These are phyloP conservation scores for Varecia variegata DNA, from an alignment of 2,797 vertebrate genomes.

Conservation along the genomic window DNA sequence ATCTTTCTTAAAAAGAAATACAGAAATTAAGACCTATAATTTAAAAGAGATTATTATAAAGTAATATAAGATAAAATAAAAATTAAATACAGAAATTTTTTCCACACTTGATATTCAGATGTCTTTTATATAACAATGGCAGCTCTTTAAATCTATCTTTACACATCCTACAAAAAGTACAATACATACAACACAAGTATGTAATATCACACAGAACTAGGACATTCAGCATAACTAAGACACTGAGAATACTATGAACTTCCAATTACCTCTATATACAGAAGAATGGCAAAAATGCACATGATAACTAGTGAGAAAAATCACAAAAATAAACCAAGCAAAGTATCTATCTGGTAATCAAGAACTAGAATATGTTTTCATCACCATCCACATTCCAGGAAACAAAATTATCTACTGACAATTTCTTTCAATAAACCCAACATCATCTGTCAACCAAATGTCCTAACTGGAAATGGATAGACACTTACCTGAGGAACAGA, in stretches of 20 bases:
- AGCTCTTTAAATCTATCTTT: neutral
- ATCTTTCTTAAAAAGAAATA: neutral
- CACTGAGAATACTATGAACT: neutral
- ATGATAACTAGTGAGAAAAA: neutral
- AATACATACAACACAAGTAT: neutral
- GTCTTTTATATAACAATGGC: neutral
- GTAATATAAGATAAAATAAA: neutral
- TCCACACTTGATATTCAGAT: neutral
- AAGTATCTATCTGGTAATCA: neutral
- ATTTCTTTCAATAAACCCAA: neutral
- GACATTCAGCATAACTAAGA: neutral
- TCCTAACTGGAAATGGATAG: neutral
- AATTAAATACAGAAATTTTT: neutral
- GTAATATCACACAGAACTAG: neutral
- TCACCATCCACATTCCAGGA: neutral
- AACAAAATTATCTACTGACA: neutral
- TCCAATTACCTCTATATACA: neutral
- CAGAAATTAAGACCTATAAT: neutral
- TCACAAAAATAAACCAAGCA: neutral
- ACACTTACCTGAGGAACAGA: neutral
- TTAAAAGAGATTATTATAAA: neutral
- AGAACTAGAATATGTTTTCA: neutral
- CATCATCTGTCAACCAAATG: neutral
- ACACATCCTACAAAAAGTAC: neutral
- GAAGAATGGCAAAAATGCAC: neutral